A percentile compares a stretch with the other conserved stretches of the same genome.
Conservation (phyloP, 2,888 invertebrate species). For the Mechanitis messenoides region DNA sequence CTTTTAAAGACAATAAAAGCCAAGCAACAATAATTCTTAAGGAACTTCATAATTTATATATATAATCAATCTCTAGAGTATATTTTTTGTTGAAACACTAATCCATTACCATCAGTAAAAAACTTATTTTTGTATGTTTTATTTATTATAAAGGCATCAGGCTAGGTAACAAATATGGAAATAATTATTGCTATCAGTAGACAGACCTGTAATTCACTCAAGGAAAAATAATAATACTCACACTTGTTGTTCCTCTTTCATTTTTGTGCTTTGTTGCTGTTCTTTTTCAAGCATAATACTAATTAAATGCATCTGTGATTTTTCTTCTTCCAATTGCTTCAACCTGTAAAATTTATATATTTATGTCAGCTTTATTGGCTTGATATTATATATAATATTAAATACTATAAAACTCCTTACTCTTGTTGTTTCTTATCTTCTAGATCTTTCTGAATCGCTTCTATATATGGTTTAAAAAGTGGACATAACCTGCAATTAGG, state of each 20-base stretch:
- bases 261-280: slow-evolving; percentile 78
- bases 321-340: slow-evolving; percentile 76
- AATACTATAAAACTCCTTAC: slow-evolving; percentile 39
- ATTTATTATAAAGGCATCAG: no score
- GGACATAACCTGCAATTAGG: slow-evolving; percentile 81
- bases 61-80: no score
- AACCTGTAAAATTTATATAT: slow-evolving; percentile 34
- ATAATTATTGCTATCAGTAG: no score
- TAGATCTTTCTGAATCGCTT: slow-evolving; percentile 92
- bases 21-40: no score
- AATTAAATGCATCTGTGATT: slow-evolving; percentile 74
- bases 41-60: no score
- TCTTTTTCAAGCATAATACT: slow-evolving; percentile 79
- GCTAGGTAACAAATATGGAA: no score
- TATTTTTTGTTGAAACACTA: no score
- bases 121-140: no score
- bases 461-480: slow-evolving; percentile 92
- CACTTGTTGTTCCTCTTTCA: slow-evolving; percentile 79
- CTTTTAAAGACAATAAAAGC: no score
- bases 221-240: slow-evolving; percentile 38
- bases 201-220: no score
- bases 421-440: slow-evolving; percentile 82
- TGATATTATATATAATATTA: slow-evolving; percentile 18
- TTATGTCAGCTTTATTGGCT: slow-evolving; percentile 5
- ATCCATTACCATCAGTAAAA: no score